Base-by-base conservation (phyloP, 1,140 invertebrate genomes). In the Macrobrachium rosenbergii region DNA sequence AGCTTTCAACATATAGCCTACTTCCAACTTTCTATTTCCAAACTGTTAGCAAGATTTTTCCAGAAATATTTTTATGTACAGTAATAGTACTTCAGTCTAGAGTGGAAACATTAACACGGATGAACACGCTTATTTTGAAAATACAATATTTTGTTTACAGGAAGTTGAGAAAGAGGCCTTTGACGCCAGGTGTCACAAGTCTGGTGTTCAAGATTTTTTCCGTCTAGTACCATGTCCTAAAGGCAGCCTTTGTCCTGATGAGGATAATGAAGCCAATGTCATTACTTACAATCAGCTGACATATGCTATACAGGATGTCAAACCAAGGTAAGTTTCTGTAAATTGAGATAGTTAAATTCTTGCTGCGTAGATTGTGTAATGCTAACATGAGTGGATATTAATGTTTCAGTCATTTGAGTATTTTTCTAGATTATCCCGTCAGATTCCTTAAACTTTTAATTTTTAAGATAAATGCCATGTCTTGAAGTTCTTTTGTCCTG, bases 221-320 rank as follows among this genome's bases (percentile, higher is more conserved):
- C 94, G 98, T 83, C 94, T 94, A 91, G 94, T 99, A 67, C 98
- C 98, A 19, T 99, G 98, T 92, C 93, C 94, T 2, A 93, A 93
- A 90, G 94, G 94, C 75, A 91, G 95, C 90, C 90, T 99, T 5
- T 99, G 98, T 92, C 91, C 94, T 37, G 97, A 99, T 93, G 98
- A 99, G 93, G 97, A 97, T 91, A 93, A 94, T 81, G 94, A 96
- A 17, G 94, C 93, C 91, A 96, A 96, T 94, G 96, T 99, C 0
- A 93, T 99, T 2, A 94, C 95, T 90, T 95, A 94, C 78, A 94
- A 96, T 92, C 98, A 99, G 92, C 98, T 99, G 91, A 99, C 98
- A 5, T 99, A 97, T 93, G 95, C 96, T 78, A 96, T 99, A 87
- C 94, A 96, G 91, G 95, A 99, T 92, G 94, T 95, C 80, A 95